A percentile compares a stretch with the other conserved stretches of the same genome.
Evolutionary conservation across 2,888 invertebrate species (phyloP).

Genomic region (Drosophila parthenogenetica): DNA sequence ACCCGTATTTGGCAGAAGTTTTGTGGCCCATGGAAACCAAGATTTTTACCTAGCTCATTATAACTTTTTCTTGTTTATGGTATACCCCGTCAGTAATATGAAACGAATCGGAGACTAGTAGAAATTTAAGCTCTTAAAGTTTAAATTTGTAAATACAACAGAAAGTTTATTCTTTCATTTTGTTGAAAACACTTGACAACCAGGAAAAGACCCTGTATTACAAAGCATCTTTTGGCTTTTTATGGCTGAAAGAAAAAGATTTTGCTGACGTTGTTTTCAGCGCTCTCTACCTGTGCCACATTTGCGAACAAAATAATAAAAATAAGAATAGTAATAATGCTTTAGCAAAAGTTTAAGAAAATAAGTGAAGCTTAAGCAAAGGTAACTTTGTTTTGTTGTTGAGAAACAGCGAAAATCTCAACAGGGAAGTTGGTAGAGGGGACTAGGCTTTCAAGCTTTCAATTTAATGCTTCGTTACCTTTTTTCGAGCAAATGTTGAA

Average conservation of each 20-base stretch:
- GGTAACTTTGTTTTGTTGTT: slow-evolving; percentile 25
- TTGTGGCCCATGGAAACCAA: slow-evolving; percentile 20
- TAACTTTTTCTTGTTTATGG: slow-evolving; percentile 1
- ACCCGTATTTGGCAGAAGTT: neutral
- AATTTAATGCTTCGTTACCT: slow-evolving; percentile 80
- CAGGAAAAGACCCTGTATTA: neutral
- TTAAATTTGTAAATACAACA: too few relatives aligned
- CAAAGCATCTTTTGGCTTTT: neutral
- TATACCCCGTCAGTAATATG: slow-evolving; percentile 1
- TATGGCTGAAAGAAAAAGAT: neutral
- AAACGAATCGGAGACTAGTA: too few relatives aligned
- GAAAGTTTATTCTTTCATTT: too few relatives aligned
- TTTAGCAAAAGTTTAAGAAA: slow-evolving; percentile 53
- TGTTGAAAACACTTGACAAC: neutral
- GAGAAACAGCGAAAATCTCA: slow-evolving; percentile 2
- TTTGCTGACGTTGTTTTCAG: slow-evolving; percentile 27
- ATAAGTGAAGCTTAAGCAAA: slow-evolving; percentile 34
- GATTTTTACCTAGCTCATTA: slow-evolving; percentile 35
- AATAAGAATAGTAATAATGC: slow-evolving; percentile 66
- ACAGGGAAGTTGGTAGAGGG: neutral
- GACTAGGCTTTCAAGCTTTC: slow-evolving; percentile 33
- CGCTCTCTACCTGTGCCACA: slow-evolving; percentile 33
- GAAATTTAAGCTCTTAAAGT: too few relatives aligned
- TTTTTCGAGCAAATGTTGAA: slow-evolving; percentile 59
- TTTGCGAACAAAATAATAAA: slow-evolving; percentile 58